Evolutionary conservation across 2,113 vertebrate species (phyloP).

Genomic region (Gopherus flavomarginatus): DNA sequence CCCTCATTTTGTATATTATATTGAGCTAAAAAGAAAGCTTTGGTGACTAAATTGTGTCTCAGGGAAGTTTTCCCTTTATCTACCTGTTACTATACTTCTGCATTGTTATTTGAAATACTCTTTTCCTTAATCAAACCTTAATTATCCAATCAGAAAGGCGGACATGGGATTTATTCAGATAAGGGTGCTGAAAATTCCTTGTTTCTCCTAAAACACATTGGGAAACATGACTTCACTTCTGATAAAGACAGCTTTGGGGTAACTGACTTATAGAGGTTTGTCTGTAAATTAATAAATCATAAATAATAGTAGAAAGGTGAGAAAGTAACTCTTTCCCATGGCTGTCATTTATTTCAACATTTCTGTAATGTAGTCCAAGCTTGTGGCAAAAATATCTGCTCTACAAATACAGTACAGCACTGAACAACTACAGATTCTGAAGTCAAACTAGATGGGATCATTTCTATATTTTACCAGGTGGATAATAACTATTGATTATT

Average conservation of each 20-base stretch:
- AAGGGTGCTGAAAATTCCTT: background rate
- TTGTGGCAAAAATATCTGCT: background rate
- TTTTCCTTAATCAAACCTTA: conserved; percentile 18
- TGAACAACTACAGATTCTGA: background rate
- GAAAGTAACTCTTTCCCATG: background rate
- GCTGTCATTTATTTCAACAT: background rate
- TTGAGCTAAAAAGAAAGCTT: background rate
- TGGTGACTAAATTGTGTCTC: background rate
- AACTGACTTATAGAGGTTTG: background rate
- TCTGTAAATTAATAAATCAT: background rate
- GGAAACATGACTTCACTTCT: background rate
- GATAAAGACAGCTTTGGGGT: background rate
- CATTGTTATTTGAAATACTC: background rate
- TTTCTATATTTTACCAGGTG: background rate
- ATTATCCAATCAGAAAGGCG: background rate
- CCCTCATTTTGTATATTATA: background rate
- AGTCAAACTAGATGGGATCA: background rate
- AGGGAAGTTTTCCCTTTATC: background rate
- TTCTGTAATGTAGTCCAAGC: background rate
- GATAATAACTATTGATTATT: background rate
- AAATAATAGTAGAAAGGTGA: background rate
- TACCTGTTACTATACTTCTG: background rate
- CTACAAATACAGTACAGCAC: background rate
- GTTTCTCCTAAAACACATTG: background rate
- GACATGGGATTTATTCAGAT: conserved; percentile 9